Conservation (phyloP, 2,113 vertebrate genomes). For the Xiphias gladius region DNA sequence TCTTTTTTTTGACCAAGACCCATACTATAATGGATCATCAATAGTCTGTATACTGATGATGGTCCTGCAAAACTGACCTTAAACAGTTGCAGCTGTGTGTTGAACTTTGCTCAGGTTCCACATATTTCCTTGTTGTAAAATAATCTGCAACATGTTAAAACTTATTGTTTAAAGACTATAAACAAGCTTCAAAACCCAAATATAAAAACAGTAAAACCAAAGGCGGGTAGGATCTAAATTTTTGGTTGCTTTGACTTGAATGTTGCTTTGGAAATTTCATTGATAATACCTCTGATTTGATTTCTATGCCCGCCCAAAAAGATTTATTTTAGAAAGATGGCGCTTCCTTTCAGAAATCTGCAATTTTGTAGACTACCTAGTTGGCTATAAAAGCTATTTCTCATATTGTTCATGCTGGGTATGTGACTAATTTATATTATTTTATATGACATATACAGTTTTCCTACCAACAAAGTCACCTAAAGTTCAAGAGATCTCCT, state of each 20-base stretch:
- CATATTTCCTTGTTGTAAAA: neutral
- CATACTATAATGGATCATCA: neutral
- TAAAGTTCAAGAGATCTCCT: conserved; percentile 33
- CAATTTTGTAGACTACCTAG: neutral
- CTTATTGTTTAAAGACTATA: neutral
- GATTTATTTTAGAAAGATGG: neutral
- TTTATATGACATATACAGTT: conserved; percentile 1
- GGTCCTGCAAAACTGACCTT: neutral
- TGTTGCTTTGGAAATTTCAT: neutral
- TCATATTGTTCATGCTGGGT: neutral
- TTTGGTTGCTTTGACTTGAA: neutral
- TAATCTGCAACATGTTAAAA: neutral
- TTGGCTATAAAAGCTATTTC: neutral
- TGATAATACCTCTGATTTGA: neutral
- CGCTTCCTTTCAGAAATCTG: neutral
- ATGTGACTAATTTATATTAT: neutral
- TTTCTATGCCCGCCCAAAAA: neutral
- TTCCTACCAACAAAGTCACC: conserved; percentile 8
- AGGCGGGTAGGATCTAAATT: neutral
- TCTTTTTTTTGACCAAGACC: neutral
- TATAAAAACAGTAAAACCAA: neutral
- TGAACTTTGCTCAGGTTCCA: neutral
- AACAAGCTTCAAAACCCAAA: neutral
- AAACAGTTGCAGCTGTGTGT: neutral
- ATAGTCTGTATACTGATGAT: no score